phyloP scores from a whole-genome alignment of 2,797 vertebrate species.

The Ataeniobius toweri region DNA sequence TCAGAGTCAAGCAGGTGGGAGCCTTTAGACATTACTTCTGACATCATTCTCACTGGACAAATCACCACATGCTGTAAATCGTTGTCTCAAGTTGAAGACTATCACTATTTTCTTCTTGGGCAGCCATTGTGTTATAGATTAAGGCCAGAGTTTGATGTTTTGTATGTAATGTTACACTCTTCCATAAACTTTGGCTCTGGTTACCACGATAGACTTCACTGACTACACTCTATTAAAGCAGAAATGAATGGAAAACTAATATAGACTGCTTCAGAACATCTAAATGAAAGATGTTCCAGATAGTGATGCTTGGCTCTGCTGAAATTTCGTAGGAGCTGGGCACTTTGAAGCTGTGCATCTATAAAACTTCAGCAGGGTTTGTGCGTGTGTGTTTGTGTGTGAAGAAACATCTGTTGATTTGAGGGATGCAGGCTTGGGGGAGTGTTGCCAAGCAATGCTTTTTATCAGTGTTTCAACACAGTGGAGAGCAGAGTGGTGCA shows the following conservation, averaged over 20 bases:
- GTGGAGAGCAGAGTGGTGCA: conserved; percentile 55
- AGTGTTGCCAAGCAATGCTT: conserved; percentile 69
- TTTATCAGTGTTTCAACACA: conserved; percentile 72
- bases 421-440: conserved; percentile 67
- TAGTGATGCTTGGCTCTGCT: conserved; percentile 40
- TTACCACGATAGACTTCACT: conserved; percentile 25
- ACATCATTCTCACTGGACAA: background rate
- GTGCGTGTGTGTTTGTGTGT: conserved; percentile 47
- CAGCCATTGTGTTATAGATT: background rate
- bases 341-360: conserved; percentile 63
- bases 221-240: conserved; percentile 35
- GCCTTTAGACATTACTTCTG: background rate
- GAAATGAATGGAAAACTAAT: conserved; percentile 56
- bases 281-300: conserved; percentile 57
- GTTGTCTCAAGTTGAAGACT: too few species aligned
- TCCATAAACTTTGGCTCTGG: conserved; percentile 1
- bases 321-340: conserved; percentile 40
- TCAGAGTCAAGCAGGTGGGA: too few species aligned
- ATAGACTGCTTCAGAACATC: conserved; percentile 51
- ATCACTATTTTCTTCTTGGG: conserved; percentile 1
- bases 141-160: background rate
- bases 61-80: background rate
- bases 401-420: conserved; percentile 76
- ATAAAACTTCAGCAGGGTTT: conserved; percentile 57
- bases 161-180: background rate